These are phyloP conservation scores for Drosophila quadrilineata DNA, from an alignment of 1,140 invertebrate species.

Conservation along the genomic window DNA sequence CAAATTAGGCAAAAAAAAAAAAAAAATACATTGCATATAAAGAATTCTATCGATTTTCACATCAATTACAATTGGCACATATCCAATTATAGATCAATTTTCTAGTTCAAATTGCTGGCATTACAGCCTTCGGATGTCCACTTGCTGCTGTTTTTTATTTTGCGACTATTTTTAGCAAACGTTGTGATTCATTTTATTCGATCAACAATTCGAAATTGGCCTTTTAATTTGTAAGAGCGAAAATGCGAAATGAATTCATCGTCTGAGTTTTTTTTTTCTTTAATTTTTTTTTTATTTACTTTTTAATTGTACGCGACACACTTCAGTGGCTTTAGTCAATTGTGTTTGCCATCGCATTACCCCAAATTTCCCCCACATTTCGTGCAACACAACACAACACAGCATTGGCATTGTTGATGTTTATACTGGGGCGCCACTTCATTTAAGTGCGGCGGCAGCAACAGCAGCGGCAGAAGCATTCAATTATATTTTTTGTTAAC, in stretches of 20 bases:
- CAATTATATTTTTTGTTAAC: conserved; percentile 57
- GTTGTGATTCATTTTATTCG: conserved; percentile 28
- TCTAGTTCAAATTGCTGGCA: conserved; percentile 68
- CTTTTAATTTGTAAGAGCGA: conserved; percentile 15
- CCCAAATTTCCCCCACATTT: conserved; percentile 6
- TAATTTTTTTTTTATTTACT: too few species aligned
- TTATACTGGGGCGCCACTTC: conserved; percentile 61
- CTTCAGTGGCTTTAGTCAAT: conserved; percentile 53
- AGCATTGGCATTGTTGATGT: conserved; percentile 19
- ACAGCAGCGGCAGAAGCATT: too few species aligned
- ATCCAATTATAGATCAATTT: conserved; percentile 58
- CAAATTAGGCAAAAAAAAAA: background rate
- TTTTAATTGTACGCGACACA: conserved; percentile 58
- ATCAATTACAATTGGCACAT: conserved; percentile 47
- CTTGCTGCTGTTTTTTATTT: conserved; percentile 15
- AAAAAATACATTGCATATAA: too few species aligned
- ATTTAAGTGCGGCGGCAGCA: conserved; percentile 50
- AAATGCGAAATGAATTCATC: conserved; percentile 50
- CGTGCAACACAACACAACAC: too few species aligned
- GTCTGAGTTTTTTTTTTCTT: too few species aligned
- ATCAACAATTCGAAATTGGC: conserved; percentile 16
- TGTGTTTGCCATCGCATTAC: conserved; percentile 19
- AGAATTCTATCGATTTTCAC: conserved; percentile 28
- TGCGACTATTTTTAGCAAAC: conserved; percentile 27
- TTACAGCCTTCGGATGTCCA: conserved; percentile 40